A percentile compares a stretch with the other conserved stretches of the same genome.
These are phyloP conservation scores for Cassiopea xamachana DNA, from an alignment of 30 jellyfish, hydroid and myxozoan species.

Conservation along the genomic window DNA sequence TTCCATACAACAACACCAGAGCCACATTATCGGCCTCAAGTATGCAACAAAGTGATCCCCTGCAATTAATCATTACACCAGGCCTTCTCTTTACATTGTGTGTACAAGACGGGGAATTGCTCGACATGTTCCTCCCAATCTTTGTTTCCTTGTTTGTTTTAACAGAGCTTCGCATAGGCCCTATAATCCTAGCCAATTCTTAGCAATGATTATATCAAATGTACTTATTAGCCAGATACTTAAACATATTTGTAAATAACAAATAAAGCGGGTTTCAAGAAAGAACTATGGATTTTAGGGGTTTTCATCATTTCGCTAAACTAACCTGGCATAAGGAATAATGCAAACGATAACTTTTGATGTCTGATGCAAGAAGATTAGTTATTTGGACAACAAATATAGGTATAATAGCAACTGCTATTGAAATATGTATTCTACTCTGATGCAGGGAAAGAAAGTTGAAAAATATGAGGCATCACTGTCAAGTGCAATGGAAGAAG, in stretches of 20 bases:
- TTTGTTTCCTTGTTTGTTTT: slow-evolving; percentile 50
- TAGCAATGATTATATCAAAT: not conserved
- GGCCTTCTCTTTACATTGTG: not conserved
- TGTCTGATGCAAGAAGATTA: not conserved
- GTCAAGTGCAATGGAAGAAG: too few relatives aligned
- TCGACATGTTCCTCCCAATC: not conserved
- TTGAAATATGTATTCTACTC: too few relatives aligned
- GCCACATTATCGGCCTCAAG: not conserved
- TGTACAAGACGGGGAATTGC: not conserved
- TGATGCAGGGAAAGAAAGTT: too few relatives aligned
- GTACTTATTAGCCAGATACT: not conserved
- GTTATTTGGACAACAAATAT: too few relatives aligned
- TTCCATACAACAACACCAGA: not conserved
- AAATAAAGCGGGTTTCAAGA: not conserved
- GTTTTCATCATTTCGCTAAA: not conserved
- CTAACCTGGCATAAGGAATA: not conserved
- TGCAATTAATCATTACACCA: not conserved
- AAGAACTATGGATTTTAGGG: not conserved
- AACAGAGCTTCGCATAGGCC: slow-evolving; percentile 46
- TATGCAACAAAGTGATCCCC: not conserved
- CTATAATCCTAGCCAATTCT: slow-evolving; percentile 38
- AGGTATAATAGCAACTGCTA: too few relatives aligned
- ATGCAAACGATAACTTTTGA: not conserved
- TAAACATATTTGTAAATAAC: not conserved
- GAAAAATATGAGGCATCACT: too few relatives aligned